Evolutionary conservation across 2,797 vertebrate genomes (phyloP), one percentile per base, ranked within the genome.

Genomic region (Arremon aurantiirostris): DNA sequence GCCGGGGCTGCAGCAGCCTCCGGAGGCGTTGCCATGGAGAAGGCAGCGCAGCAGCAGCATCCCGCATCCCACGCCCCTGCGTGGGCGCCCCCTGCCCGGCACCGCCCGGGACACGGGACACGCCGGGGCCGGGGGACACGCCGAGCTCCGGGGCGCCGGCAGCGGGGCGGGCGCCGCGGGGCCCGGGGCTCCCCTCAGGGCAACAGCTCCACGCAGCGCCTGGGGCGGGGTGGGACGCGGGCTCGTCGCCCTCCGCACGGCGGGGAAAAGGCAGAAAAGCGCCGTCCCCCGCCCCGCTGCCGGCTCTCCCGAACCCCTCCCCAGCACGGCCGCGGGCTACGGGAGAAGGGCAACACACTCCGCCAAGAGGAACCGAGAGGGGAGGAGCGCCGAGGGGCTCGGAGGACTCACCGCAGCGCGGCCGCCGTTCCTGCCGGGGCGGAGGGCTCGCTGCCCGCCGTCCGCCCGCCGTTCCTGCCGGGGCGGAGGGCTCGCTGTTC

Each of bases 21-120:
- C 24, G 66, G 81, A 82, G 81, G 86, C 93, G 95, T 95, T 92
- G 91, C 93, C 87, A 95, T 93, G 93, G 94, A 82, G 91, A 95
- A 95, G n/a, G 89, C 89, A 61, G 90, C 41, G 65, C 91, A 24
- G 82, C 82, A 79, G 92, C 77, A 76, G 86, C 86, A 89, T 89
- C 86, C 77, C 70, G 50, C 82, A 94, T 75, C 91, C 94, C 94
- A 76, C 61, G 68, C 65, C 92, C 89, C 89, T 71, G 86, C 86
- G 68, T 88, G 89, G 93, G 89, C 86, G 63, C 79, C 95, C 94
- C 86, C 69, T 50, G 77, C 83, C 57, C 94, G 47, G 55, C 79
- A 81, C 90, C 85, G 65, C 92, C 82, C 37, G 42, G 53, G 37
- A 55, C 68, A 6, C 27, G 32, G 53, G 37, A 56, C 69, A 9